phyloP scores from a whole-genome alignment of 1,140 invertebrate species.

The Drosophila athabasca region DNA sequence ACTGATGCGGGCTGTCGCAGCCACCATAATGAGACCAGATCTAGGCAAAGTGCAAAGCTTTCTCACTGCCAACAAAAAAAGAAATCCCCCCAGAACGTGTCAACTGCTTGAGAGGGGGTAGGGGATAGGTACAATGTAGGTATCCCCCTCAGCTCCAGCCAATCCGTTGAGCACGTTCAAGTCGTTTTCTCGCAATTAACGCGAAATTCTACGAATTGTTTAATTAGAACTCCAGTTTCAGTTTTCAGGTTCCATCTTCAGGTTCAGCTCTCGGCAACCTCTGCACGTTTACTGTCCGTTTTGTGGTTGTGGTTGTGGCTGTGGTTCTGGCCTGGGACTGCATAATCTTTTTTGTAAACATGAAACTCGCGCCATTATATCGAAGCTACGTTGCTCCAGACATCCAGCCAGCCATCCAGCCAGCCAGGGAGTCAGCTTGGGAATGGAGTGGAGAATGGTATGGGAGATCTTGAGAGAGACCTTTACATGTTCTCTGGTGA shows the following conservation, averaged over 20 bases:
- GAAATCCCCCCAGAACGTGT: constrained; percentile 39
- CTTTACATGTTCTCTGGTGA: constrained; percentile 49
- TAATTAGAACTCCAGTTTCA: constrained; percentile 80
- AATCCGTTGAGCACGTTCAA: constrained; percentile 71
- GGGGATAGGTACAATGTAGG: neutral
- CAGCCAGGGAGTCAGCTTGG: constrained; percentile 19
- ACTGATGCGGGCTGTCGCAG: constrained; percentile 26
- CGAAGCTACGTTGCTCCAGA: constrained; percentile 40
- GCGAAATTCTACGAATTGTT: constrained; percentile 84
- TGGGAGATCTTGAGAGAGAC: constrained; percentile 16
- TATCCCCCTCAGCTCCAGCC: constrained; percentile 10
- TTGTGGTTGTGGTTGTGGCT: constrained; percentile 30
- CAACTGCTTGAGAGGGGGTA: constrained; percentile 24
- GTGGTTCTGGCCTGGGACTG: constrained; percentile 39
- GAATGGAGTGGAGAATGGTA: constrained; percentile 23
- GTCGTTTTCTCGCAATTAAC: constrained; percentile 83
- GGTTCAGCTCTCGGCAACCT: constrained; percentile 29
- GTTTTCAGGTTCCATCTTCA: constrained; percentile 34
- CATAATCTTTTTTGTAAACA: constrained; percentile 83
- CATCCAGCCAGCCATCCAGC: too few relatives aligned
- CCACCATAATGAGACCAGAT: constrained; percentile 13
- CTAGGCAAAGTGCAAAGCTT: constrained; percentile 64
- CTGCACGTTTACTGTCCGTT: constrained; percentile 60
- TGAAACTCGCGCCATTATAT: constrained; percentile 83
- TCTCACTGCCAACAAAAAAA: constrained; percentile 40